Evolutionary conservation across 2,113 vertebrate species (phyloP).

Genomic region (Merops nubicus): DNA sequence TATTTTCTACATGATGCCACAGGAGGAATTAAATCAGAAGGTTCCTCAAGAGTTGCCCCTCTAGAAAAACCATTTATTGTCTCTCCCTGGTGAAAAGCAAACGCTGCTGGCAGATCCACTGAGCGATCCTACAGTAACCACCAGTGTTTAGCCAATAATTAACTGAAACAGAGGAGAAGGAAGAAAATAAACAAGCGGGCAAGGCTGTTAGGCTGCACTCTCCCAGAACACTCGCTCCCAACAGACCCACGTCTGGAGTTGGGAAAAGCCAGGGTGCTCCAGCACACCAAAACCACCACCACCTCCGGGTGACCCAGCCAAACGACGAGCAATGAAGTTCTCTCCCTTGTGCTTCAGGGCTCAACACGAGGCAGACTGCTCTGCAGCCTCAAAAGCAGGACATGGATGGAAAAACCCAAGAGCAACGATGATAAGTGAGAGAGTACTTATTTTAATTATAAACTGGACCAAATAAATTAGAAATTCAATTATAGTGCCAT

Average conservation of each 20-base stretch:
- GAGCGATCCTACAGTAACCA: background rate
- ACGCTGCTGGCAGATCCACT: background rate
- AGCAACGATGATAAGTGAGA: background rate
- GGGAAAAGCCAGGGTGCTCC: background rate
- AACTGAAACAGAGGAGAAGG: background rate
- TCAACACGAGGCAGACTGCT: background rate
- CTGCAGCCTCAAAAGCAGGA: background rate
- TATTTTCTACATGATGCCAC: constrained; percentile 19
- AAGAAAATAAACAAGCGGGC: background rate
- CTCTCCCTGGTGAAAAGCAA: background rate
- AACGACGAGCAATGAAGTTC: background rate
- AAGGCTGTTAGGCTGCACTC: background rate
- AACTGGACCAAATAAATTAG: background rate
- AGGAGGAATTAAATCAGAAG: background rate
- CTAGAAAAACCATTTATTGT: background rate
- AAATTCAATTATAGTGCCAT: background rate
- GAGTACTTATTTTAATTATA: constrained; percentile 22
- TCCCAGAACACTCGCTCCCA: background rate
- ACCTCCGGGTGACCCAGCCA: background rate
- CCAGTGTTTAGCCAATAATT: background rate
- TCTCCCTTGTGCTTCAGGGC: background rate
- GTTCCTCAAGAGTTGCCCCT: background rate
- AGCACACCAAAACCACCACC: rapidly evolving
- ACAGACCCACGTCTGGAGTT: rapidly evolving
- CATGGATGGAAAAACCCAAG: background rate